Evolutionary conservation across 1,140 invertebrate species (phyloP), one percentile per base, ranked within the genome.

Genomic region (Heliconius hermathena): DNA sequence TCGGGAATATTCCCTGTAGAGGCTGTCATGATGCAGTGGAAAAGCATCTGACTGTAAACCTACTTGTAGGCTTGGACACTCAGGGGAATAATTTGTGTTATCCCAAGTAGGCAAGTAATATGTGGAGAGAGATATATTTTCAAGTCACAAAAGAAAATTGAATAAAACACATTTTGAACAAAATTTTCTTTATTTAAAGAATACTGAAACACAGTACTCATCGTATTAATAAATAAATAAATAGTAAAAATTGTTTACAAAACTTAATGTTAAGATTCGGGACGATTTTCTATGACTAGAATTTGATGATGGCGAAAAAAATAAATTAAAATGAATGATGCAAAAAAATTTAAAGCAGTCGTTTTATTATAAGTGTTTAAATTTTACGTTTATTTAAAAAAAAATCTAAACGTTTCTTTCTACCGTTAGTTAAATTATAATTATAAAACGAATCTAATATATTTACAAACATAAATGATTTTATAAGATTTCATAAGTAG

Each of bases 161-260:
- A 20, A 84, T 86, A 84, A 89, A 85, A 88, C 74, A 46, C 18
- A 70, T 76, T 33, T 73, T 70, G 78, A 82, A 85, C 80, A 88
- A 88, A 88, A 88, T 87, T 85, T 85, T 85, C 81, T 93, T 92
- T 92, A 92, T 90, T 83, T 82, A 78, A 88, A 85, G 90, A 91
- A 90, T 91, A 90, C 81, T 90, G 87, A 90, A 91, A 90, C 86
- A 88, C 84, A 82, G 82, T 82, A 82, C 84, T 83, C 83, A 82
- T 89, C 54, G 75, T 83, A 89, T 87, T 87, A 88, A 66, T 66
- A 29, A 66, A 66, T 66, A 66, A 66, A 89, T 91, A 90, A 89
- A 89, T 89, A 89, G 84, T 88, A 89, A 89, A 94, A 93, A 91
- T 82, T 90, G 87, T 92, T 91, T 89, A 92, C 83, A 91, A 90